phyloP scores from a whole-genome alignment of 2,797 vertebrate species.

The Scolopax bukidnonensis region DNA sequence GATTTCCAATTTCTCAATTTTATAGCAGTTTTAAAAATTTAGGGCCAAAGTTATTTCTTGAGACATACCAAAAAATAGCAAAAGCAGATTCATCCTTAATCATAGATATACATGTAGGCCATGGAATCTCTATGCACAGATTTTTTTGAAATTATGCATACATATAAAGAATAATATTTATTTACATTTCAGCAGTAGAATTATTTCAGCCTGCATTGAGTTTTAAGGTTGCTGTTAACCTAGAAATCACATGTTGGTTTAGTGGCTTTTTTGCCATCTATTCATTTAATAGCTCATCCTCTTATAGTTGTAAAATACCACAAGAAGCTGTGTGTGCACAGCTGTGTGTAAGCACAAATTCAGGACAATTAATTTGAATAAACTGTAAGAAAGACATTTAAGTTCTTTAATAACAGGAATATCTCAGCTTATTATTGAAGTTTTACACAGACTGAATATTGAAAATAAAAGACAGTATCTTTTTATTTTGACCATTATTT shows the following conservation, averaged over 20 bases:
- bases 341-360: too few relatives aligned
- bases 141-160: not conserved
- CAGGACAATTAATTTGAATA: not conserved
- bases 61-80: not conserved
- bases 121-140: not conserved
- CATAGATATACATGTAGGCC: not conserved
- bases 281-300: not conserved
- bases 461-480: not conserved
- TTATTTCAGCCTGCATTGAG: not conserved
- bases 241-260: not conserved
- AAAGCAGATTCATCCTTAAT: not conserved
- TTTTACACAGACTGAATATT: not conserved
- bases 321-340: not conserved
- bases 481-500: not conserved
- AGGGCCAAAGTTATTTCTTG: not conserved
- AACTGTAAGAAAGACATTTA: not conserved
- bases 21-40: not conserved
- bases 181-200: not conserved
- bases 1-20: not conserved
- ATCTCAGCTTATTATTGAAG: not conserved
- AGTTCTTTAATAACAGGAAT: not conserved
- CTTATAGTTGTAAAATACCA: not conserved
- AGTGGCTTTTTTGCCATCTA: not conserved
- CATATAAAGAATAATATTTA: not conserved
- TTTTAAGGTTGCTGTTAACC: not conserved